Conservation (phyloP, 2,113 vertebrate species). For the Sylvietta virens region DNA sequence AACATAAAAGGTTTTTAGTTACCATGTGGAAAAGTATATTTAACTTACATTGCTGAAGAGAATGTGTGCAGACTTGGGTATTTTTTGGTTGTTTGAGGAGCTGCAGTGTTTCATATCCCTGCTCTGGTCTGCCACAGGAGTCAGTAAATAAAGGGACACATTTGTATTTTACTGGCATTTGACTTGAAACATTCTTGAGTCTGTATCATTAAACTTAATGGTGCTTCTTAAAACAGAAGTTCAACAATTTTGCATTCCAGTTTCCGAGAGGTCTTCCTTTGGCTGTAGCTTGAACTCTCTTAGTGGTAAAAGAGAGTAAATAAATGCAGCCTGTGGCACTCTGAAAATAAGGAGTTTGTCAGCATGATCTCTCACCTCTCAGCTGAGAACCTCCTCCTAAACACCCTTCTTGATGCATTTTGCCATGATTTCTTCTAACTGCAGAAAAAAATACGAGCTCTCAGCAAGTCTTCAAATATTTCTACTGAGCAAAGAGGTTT, state of each 20-base stretch:
- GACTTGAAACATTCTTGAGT: background rate
- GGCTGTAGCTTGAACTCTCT: background rate
- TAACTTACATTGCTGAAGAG: background rate
- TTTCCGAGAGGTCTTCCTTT: background rate
- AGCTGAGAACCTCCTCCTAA: background rate
- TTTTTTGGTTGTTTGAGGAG: background rate
- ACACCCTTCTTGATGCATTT: background rate
- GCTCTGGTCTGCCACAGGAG: background rate
- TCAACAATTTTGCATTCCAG: background rate
- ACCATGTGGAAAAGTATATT: background rate
- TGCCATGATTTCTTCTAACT: background rate
- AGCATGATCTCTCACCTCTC: background rate
- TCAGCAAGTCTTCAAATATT: background rate
- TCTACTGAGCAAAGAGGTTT: background rate
- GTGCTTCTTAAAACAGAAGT: background rate
- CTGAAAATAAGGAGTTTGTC: background rate
- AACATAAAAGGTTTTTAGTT: background rate
- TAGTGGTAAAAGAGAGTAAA: background rate
- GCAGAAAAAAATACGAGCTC: fast-evolving
- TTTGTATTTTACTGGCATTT: background rate
- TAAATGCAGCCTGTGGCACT: background rate
- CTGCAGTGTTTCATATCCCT: background rate
- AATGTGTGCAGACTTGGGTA: background rate
- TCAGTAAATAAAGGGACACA: background rate
- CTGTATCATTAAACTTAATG: background rate